These are phyloP conservation scores for Phaetusa simplex DNA, from an alignment of 2,113 vertebrate species.

Conservation along the genomic window DNA sequence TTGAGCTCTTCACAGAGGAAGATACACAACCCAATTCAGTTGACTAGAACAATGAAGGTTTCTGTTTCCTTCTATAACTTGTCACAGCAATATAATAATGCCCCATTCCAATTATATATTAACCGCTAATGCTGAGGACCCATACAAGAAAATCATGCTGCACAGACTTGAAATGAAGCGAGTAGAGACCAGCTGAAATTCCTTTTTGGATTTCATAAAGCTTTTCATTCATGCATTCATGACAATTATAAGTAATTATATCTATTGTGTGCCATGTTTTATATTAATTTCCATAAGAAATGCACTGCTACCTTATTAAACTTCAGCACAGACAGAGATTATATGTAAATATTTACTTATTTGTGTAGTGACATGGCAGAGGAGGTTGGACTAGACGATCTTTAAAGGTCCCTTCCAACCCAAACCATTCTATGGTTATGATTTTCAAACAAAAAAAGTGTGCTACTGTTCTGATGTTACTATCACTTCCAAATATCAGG, in stretches of 20 bases:
- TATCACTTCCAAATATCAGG: background rate
- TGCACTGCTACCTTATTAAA: background rate
- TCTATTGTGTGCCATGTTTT: background rate
- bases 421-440: background rate
- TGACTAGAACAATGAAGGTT: constrained; percentile 12
- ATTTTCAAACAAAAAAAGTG: background rate
- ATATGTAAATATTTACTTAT: background rate
- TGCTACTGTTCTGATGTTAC: background rate
- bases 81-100: background rate
- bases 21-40: background rate
- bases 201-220: background rate
- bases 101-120: background rate
- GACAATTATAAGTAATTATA: background rate
- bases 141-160: background rate
- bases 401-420: background rate
- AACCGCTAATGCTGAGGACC: background rate
- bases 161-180: background rate
- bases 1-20: background rate
- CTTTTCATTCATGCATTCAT: background rate
- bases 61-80: background rate
- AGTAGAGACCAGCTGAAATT: background rate
- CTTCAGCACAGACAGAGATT: background rate
- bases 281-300: background rate
- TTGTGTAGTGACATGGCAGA: background rate
- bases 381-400: background rate